Evolutionary conservation across 2,888 invertebrate genomes (phyloP), one percentile per base, ranked within the genome.

Genomic region (Sylvicola cinctus): DNA sequence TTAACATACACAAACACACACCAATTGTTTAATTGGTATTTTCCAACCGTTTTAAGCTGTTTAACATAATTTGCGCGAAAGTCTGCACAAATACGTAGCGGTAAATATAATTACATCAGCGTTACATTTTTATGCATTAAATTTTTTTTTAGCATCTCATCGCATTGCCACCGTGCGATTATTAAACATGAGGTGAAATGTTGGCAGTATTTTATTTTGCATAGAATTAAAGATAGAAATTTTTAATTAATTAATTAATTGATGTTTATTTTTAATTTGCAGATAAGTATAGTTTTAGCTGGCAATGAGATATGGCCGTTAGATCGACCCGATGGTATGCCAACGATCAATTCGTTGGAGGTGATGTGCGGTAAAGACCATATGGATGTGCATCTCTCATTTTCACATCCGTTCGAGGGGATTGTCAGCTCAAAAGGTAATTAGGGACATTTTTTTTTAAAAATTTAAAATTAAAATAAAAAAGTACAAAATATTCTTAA

Each of bases 351-450:
- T 50, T 73, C 84, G 37, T 61, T 90, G 52, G 88, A 90, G 60
- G 90, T 90, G 42, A 90, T 88, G 84, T 90, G 90, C 60, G 88
- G 88, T 46, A 87, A 87, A 60, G 84, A 87, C 52, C 85, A 88
- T 58, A 88, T 90, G 87, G 85, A 87, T 51, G 88, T 90, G 3
- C 85, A 88, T 49, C 67, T 90, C 42, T 79, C 83, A 34, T 88
- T 88, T 59, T 84, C 83, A 41, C 80, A 81, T 50, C 85, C 88
- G 25, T 90, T 90, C 61, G 83, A 88, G 52, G 90, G 87, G 38
- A 83, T 88, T 52, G 87, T 87, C 16, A 85, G 85, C 43, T 85
- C 85, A 37, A 87, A 88, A 67, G 78, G 74, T 70, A 52, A 20
- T 27, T 17, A 28, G 6, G 20, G 11, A 4, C 4, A 15, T 11